phyloP scores from a whole-genome alignment of 2,797 vertebrate species.

The Rhincodon typus region DNA sequence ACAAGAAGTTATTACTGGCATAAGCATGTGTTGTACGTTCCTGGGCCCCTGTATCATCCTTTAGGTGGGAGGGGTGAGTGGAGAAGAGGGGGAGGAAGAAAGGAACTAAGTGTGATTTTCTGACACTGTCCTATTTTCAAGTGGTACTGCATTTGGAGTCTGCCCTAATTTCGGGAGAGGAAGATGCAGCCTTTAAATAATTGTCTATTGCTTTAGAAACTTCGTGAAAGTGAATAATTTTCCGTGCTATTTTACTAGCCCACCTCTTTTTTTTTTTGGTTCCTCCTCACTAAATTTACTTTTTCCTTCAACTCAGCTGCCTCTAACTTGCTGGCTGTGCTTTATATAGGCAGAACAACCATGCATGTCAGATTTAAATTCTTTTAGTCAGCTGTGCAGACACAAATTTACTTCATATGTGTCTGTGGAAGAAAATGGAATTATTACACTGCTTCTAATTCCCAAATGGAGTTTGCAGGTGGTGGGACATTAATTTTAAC shows the following conservation, averaged over 20 bases:
- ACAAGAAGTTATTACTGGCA: conserved; percentile 29
- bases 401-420: conserved; percentile 31
- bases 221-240: not conserved
- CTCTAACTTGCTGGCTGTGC: not conserved
- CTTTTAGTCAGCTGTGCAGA: conserved; percentile 31
- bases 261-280: not conserved
- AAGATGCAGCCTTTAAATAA: not conserved
- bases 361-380: conserved; percentile 25
- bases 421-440: conserved; percentile 27
- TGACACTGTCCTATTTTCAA: not conserved
- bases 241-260: not conserved
- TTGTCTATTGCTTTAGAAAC: not conserved
- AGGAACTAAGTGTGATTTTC: not conserved
- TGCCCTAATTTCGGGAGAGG: not conserved
- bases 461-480: conserved; percentile 33
- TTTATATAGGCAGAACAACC: not conserved
- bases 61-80: not conserved
- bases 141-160: too few relatives aligned
- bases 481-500: conserved; percentile 12
- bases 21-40: conserved; percentile 9
- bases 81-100: not conserved
- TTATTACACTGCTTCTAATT: conserved; percentile 1
- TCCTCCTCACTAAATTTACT: not conserved
- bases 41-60: not conserved
- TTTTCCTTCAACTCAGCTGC: conserved; percentile 14